phyloP scores from a whole-genome alignment of 1,140 invertebrate genomes.

The Trichonephila clavata region DNA sequence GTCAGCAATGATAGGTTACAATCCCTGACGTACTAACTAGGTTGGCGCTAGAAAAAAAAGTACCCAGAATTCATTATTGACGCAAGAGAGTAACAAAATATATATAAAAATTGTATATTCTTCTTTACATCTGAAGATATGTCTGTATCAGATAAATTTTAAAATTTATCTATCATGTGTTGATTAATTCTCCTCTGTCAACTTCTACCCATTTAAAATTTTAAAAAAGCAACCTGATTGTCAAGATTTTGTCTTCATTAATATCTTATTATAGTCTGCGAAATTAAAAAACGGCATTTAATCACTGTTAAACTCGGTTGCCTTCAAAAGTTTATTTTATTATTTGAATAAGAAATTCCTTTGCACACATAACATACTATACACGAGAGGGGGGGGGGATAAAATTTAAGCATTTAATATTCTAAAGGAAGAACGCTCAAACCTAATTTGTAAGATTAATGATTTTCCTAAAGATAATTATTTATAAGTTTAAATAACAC shows the following conservation, averaged over 20 bases:
- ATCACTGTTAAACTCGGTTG: not conserved
- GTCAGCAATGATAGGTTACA: too few species aligned
- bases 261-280: not conserved
- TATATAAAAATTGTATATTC: too few species aligned
- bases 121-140: too few species aligned
- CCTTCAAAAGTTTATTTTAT: not conserved
- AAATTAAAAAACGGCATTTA: not conserved
- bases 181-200: too few species aligned
- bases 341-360: not conserved
- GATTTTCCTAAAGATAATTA: not conserved
- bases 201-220: not conserved
- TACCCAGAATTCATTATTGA: too few species aligned
- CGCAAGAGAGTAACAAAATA: too few species aligned
- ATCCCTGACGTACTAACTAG: too few species aligned
- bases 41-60: too few species aligned
- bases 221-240: not conserved
- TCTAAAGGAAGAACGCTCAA: not conserved
- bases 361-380: not conserved
- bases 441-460: conserved; percentile 16
- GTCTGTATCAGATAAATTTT: too few species aligned
- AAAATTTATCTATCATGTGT: too few species aligned
- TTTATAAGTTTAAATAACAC: conserved; percentile 15
- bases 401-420: not conserved
- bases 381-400: not conserved
- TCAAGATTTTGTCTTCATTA: not conserved